Conservation (phyloP, 1,140 invertebrate species). For the Drosophila tsacasi region DNA sequence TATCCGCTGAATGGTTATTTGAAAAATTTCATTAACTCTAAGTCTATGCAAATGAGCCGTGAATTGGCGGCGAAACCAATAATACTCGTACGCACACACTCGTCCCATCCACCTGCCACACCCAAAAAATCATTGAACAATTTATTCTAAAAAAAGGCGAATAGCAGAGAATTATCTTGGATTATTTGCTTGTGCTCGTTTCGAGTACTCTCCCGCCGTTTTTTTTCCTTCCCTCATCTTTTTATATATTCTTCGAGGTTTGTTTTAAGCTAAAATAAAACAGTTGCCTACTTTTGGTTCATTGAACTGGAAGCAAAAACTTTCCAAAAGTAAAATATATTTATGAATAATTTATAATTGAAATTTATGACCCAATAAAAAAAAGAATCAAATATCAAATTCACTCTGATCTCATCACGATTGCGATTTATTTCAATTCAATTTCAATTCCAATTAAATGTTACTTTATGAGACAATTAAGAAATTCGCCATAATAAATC, state of each 20-base stretch:
- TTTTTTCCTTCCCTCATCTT: not conserved
- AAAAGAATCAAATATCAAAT: conserved; percentile 18
- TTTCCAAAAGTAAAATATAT: not conserved
- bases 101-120: conserved; percentile 42
- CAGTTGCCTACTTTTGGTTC: conserved; percentile 79
- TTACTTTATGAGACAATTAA: conserved; percentile 51
- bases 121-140: conserved; percentile 48
- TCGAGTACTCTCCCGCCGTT: conserved; percentile 22
- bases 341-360: conserved; percentile 50
- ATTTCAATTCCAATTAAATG: conserved; percentile 59
- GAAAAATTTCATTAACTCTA: conserved; percentile 43
- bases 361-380: conserved; percentile 41
- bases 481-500: conserved; percentile 31
- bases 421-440: conserved; percentile 44
- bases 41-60: conserved; percentile 44
- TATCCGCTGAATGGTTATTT: conserved; percentile 30
- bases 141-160: conserved; percentile 26
- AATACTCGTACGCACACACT: conserved; percentile 2
- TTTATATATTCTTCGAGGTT: conserved; percentile 18
- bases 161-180: conserved; percentile 34
- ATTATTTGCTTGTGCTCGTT: conserved; percentile 64
- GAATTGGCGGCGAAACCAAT: conserved; percentile 33
- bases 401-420: conserved; percentile 43
- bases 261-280: conserved; percentile 66
- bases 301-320: conserved; percentile 54